These are phyloP conservation scores for Bucco capensis DNA, from an alignment of 2,113 vertebrate species.

Conservation along the genomic window DNA sequence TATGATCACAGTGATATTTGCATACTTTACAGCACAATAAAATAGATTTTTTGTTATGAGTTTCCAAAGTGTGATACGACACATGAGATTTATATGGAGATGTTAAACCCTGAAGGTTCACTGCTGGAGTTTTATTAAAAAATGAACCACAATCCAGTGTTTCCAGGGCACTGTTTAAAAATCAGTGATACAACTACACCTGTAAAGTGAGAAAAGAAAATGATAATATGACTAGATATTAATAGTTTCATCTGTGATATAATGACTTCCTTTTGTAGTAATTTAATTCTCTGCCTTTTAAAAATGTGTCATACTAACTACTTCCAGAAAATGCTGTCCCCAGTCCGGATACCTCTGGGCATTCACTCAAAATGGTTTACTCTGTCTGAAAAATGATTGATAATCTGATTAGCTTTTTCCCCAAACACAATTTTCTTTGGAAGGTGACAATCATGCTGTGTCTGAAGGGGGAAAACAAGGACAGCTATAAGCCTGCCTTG, in stretches of 20 bases:
- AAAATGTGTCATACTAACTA: not conserved
- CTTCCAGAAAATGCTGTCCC: not conserved
- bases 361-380: not conserved
- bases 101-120: not conserved
- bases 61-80: not conserved
- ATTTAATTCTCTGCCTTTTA: not conserved
- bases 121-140: not conserved
- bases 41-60: not conserved
- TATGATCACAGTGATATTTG: not conserved
- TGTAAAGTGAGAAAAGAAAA: constrained; percentile 2
- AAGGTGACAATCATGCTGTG: not conserved
- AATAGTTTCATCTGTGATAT: not conserved
- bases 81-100: not conserved
- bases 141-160: not conserved
- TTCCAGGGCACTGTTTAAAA: not conserved
- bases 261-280: not conserved
- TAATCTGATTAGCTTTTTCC: not conserved
- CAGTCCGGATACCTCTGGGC: not conserved
- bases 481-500: not conserved
- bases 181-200: not conserved
- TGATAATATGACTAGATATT: not conserved
- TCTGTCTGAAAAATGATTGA: not conserved
- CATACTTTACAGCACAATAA: not conserved
- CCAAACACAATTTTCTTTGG: not conserved
- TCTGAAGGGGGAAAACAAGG: not conserved